A percentile compares a stretch with the other conserved stretches of the same genome.
These are phyloP conservation scores for Lutjanus erythropterus DNA, from an alignment of 2,113 vertebrate species.

Conservation along the genomic window DNA sequence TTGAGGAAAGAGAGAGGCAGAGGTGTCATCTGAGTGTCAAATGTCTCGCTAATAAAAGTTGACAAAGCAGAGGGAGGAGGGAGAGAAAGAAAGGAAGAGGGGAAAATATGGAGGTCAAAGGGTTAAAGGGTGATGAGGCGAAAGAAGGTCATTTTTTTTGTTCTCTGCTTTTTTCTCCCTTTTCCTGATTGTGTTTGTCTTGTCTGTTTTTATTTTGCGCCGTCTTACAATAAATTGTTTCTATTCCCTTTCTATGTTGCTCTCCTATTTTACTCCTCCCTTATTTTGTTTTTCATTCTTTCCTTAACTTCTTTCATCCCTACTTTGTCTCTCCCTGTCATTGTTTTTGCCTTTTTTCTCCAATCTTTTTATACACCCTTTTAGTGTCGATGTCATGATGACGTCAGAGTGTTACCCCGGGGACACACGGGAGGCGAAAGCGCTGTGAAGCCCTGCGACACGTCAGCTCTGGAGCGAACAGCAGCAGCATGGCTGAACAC, in stretches of 20 bases:
- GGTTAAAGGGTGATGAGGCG: constrained; percentile 42
- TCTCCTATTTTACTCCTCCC: background rate
- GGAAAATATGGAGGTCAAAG: constrained; percentile 34
- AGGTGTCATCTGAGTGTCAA: constrained; percentile 53
- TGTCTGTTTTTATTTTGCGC: no score
- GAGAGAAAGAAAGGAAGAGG: background rate
- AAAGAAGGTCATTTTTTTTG: background rate
- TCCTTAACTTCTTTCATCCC: no score
- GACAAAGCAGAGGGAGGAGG: constrained; percentile 43
- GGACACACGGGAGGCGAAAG: no score
- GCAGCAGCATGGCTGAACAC: no score
- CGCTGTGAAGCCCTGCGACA: no score
- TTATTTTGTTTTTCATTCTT: background rate
- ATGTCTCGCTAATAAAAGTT: constrained; percentile 55
- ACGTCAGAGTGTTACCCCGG: no score
- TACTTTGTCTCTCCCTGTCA: no score
- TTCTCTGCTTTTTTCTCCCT: background rate
- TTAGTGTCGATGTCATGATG: no score
- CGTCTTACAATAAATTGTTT: background rate
- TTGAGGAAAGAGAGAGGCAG: constrained; percentile 17
- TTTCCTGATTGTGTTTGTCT: background rate
- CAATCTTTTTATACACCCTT: no score
- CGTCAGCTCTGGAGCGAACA: no score
- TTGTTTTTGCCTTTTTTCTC: no score
- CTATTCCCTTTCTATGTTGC: no score